These are phyloP conservation scores for Tachina fera DNA, from an alignment of 2,888 invertebrate species.

Conservation along the genomic window DNA sequence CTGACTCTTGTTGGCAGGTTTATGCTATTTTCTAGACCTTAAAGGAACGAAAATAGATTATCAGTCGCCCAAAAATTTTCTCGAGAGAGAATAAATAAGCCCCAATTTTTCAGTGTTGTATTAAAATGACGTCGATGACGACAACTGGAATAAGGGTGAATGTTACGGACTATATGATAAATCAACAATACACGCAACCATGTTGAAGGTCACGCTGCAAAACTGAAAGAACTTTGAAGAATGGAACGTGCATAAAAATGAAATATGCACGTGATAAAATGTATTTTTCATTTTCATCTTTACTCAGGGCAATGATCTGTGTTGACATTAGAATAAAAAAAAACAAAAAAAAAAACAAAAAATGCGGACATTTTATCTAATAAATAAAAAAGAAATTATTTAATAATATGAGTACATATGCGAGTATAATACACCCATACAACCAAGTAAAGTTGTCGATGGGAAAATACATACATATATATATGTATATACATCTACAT, in stretches of 20 bases:
- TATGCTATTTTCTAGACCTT: too few species aligned
- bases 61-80: too few species aligned
- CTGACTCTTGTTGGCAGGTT: too few species aligned
- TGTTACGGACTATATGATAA: slow-evolving; percentile 10
- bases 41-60: too few species aligned
- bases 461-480: neutral
- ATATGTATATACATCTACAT: too few species aligned
- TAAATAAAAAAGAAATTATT: slow-evolving; percentile 51
- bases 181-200: neutral
- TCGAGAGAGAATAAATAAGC: too few species aligned
- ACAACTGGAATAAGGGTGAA: too few species aligned
- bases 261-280: slow-evolving; percentile 64
- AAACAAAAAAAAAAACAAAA: neutral
- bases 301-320: slow-evolving; percentile 64
- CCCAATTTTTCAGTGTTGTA: too few species aligned
- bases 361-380: slow-evolving; percentile 49
- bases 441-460: neutral
- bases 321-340: slow-evolving; percentile 54
- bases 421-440: neutral
- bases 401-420: slow-evolving; percentile 15
- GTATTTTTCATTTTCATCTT: slow-evolving; percentile 60
- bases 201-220: slow-evolving; percentile 40
- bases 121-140: too few species aligned
- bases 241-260: slow-evolving; percentile 55
- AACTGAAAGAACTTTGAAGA: slow-evolving; percentile 63